Conservation (phyloP, 2,113 vertebrate genomes). For the Scopus umbretta region DNA sequence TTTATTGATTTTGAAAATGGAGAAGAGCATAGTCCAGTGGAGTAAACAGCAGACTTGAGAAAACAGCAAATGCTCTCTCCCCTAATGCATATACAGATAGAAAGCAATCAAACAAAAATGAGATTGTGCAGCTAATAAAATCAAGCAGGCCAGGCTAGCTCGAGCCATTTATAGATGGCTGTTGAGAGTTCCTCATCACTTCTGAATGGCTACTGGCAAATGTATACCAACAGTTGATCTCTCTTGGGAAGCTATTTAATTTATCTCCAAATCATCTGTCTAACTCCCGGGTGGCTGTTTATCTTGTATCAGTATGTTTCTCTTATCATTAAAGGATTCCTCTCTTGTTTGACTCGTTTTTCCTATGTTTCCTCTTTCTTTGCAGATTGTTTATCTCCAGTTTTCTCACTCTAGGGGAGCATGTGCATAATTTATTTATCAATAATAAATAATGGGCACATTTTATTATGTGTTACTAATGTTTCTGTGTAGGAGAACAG, state of each 20-base stretch:
- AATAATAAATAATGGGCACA: slow-evolving; percentile 8
- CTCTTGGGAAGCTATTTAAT: slow-evolving; percentile 13
- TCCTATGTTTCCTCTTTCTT: neutral
- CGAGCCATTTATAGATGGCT: slow-evolving; percentile 10
- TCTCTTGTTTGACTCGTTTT: neutral
- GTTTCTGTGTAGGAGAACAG: neutral
- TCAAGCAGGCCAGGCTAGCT: neutral
- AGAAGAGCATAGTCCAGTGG: neutral
- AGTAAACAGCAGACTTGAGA: neutral
- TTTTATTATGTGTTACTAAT: neutral
- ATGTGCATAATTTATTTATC: slow-evolving; percentile 5
- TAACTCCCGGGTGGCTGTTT: neutral
- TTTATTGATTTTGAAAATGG: neutral
- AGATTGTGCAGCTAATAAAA: slow-evolving; percentile 42
- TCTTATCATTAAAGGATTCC: neutral
- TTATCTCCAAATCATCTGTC: slow-evolving; percentile 24
- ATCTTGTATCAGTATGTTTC: slow-evolving; percentile 12
- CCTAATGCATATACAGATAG: neutral
- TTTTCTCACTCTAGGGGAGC: neutral
- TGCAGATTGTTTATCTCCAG: neutral
- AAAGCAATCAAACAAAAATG: slow-evolving; percentile 50
- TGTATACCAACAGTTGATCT: neutral
- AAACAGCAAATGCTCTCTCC: neutral
- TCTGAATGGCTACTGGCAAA: slow-evolving; percentile 33
- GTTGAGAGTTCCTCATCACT: slow-evolving; percentile 6